A percentile compares a stretch with the other conserved stretches of the same genome.
Evolutionary conservation across 2,113 vertebrate species (phyloP).

Genomic region (Pipa parva): DNA sequence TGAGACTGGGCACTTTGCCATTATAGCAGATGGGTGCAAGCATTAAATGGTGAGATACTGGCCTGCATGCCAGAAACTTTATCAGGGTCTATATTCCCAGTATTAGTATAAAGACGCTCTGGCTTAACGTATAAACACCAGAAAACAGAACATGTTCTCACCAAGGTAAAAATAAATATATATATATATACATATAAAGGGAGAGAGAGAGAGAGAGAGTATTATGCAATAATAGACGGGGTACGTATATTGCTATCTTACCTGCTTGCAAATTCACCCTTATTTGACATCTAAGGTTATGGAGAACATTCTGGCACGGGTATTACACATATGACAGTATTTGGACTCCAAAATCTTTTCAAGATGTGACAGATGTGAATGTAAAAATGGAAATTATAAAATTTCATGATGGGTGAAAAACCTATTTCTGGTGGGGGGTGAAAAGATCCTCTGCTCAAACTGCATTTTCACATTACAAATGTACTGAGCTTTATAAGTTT

Average conservation of each 20-base stretch:
- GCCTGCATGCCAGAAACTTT: constrained; percentile 9
- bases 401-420: not conserved
- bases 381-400: not conserved
- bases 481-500: constrained; percentile 23
- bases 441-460: too few species aligned
- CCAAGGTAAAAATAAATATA: not conserved
- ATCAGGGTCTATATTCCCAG: constrained; percentile 17
- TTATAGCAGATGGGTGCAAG: constrained; percentile 32
- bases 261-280: not conserved
- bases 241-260: not conserved
- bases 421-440: too few species aligned
- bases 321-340: not conserved
- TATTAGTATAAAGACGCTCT: constrained; percentile 16
- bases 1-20: constrained; percentile 37
- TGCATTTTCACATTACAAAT: constrained; percentile 28
- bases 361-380: not conserved
- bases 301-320: not conserved
- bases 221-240: too few species aligned
- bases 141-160: not conserved
- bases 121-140: not conserved
- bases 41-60: constrained; percentile 16
- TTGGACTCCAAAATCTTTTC: constrained; percentile 3
- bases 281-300: not conserved
- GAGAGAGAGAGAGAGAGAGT: too few species aligned
- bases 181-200: not conserved